A percentile compares a stretch with the other conserved stretches of the same genome.
Conservation (phyloP, 2,888 invertebrate species). For the Ptilodon capucinus region DNA sequence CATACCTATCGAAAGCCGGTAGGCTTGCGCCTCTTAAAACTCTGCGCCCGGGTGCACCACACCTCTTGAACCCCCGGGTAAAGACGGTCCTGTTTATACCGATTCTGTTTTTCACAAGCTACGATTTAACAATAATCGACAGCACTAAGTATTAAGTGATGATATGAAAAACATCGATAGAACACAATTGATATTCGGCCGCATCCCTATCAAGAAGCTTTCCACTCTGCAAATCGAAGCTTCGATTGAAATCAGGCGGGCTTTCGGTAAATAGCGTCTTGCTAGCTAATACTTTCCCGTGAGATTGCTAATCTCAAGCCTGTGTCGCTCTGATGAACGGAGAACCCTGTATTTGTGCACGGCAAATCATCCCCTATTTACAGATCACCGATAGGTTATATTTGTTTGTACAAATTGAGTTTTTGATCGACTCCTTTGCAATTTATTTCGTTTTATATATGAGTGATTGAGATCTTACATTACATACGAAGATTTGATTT, state of each 20-base stretch:
- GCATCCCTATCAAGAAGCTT: conserved; percentile 45
- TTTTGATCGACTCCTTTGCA: neutral
- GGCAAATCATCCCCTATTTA: conserved; percentile 28
- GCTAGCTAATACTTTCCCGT: conserved; percentile 73
- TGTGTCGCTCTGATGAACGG: conserved; percentile 48
- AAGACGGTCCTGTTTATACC: too few relatives aligned
- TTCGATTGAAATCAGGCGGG: conserved; percentile 71
- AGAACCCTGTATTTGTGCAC: conserved; percentile 35
- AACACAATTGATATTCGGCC: conserved; percentile 17
- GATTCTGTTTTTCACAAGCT: too few relatives aligned
- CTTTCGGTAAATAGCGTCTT: conserved; percentile 75
- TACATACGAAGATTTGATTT: too few relatives aligned
- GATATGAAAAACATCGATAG: neutral
- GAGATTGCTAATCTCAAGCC: conserved; percentile 69
- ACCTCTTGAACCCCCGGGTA: too few relatives aligned
- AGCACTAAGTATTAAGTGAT: neutral
- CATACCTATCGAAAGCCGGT: too few relatives aligned
- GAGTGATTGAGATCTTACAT: too few relatives aligned
- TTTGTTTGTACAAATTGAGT: conserved; percentile 2
- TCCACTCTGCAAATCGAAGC: conserved; percentile 64
- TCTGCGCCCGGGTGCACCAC: too few relatives aligned
- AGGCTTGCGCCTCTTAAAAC: too few relatives aligned
- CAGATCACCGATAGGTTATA: neutral
- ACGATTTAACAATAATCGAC: too few relatives aligned
- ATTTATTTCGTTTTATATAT: neutral